phyloP scores from a whole-genome alignment of 1,140 invertebrate genomes.

The Heliconius hermathena region DNA sequence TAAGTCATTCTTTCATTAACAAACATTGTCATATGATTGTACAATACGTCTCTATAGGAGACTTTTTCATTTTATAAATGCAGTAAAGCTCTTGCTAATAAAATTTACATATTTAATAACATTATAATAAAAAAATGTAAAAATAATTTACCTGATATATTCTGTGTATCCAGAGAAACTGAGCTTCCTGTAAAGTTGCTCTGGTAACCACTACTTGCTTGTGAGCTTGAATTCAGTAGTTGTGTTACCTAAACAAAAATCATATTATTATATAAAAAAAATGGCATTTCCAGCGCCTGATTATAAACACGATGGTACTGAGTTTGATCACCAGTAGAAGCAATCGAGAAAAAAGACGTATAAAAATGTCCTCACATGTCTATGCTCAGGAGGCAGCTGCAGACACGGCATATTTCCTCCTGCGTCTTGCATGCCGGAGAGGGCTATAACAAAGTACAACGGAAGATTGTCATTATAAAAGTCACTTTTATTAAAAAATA shows the following conservation, averaged over 20 bases:
- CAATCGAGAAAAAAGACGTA: too few relatives aligned
- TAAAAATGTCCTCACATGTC: constrained; percentile 12
- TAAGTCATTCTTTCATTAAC: too few relatives aligned
- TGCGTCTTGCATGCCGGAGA: constrained; percentile 17
- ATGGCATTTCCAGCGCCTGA: too few relatives aligned
- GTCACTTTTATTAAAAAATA: too few relatives aligned
- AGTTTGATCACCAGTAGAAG: too few relatives aligned
- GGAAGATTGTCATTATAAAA: too few relatives aligned
- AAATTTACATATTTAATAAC: not conserved
- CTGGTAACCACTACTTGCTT: constrained; percentile 79
- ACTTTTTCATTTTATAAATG: too few relatives aligned
- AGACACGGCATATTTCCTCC: not conserved
- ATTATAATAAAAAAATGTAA: not conserved
- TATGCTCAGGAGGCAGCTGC: constrained; percentile 23
- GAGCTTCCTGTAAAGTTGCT: constrained; percentile 82
- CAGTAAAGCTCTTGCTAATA: too few relatives aligned
- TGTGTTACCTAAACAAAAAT: not conserved
- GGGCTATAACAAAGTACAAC: constrained; percentile 3
- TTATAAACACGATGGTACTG: too few relatives aligned
- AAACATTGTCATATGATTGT: too few relatives aligned
- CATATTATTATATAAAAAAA: too few relatives aligned
- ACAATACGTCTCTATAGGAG: too few relatives aligned
- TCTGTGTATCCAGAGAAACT: constrained; percentile 75
- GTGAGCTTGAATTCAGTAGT: constrained; percentile 73
- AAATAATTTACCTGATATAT: constrained; percentile 64